Percentiles rank a stretch among this genome's conserved stretches.
Evolutionary conservation across 2,797 vertebrate species (phyloP).

Genomic region (Peromyscus nudipes): DNA sequence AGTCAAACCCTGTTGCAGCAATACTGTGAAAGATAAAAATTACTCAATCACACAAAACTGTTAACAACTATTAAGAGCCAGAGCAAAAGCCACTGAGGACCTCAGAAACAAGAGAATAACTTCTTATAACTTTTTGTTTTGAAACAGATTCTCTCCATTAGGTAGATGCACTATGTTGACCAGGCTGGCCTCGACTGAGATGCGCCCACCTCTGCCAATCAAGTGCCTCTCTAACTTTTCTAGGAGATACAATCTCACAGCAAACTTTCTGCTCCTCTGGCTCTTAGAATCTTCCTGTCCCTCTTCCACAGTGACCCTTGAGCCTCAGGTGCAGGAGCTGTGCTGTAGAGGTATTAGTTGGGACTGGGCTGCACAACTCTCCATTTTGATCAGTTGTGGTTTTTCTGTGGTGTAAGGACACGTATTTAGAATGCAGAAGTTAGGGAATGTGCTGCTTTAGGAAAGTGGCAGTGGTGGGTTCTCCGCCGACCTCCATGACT

Average conservation of each 20-base stretch:
- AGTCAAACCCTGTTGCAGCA: background rate
- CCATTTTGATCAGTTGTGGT: background rate
- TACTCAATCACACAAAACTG: background rate
- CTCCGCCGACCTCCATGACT: background rate
- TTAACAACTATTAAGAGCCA: background rate
- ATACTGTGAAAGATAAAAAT: background rate
- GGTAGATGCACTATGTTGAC: background rate
- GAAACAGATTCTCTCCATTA: background rate
- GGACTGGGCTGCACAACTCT: background rate
- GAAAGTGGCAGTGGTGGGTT: background rate
- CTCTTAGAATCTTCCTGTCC: background rate
- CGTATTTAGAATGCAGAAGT: background rate
- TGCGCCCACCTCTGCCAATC: background rate
- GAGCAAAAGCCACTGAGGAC: slow-evolving; percentile 18
- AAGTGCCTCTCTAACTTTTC: background rate
- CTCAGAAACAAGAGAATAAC: background rate
- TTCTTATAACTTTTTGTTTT: background rate
- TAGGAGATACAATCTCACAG: background rate
- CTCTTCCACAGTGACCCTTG: background rate
- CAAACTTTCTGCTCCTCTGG: background rate
- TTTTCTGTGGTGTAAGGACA: background rate
- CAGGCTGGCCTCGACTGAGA: background rate
- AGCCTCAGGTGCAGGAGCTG: background rate
- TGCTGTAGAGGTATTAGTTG: background rate
- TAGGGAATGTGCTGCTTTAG: background rate